Evolutionary conservation across 1,140 invertebrate species (phyloP).

Genomic region (Triops longicaudatus): DNA sequence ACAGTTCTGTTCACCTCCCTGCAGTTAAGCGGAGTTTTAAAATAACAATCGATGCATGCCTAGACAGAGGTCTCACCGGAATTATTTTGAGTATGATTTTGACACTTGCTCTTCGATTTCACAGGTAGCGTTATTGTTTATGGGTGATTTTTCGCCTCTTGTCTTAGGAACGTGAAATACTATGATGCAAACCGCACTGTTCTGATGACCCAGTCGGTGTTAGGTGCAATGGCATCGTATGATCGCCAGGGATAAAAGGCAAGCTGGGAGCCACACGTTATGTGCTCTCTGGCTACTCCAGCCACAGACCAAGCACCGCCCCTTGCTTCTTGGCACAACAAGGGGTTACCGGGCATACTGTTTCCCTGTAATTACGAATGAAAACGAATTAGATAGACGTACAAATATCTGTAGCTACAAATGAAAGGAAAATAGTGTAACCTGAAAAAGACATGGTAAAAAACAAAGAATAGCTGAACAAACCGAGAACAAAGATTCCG

Average conservation of each 20-base stretch:
- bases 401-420: too few relatives aligned
- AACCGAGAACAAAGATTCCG: too few relatives aligned
- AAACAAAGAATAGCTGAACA: too few relatives aligned
- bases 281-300: slow-evolving; percentile 21
- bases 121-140: not conserved
- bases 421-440: too few relatives aligned
- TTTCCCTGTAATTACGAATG: slow-evolving; percentile 20
- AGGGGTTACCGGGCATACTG: slow-evolving; percentile 23
- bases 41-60: too few relatives aligned
- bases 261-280: slow-evolving; percentile 9
- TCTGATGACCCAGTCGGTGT: slow-evolving; percentile 24
- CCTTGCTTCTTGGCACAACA: slow-evolving; percentile 27
- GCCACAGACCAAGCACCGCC: slow-evolving; percentile 28
- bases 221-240: slow-evolving; percentile 20
- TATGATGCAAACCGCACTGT: slow-evolving; percentile 20
- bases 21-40: too few relatives aligned
- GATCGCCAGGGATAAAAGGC: not conserved
- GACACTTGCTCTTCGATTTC: not conserved
- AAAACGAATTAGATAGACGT: not conserved
- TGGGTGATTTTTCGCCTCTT: too few relatives aligned
- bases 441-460: too few relatives aligned
- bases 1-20: too few relatives aligned
- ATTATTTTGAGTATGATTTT: not conserved
- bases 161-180: not conserved
- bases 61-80: too few relatives aligned